Base-by-base conservation (phyloP, 2,113 vertebrate species). In the Pagrus major region DNA sequence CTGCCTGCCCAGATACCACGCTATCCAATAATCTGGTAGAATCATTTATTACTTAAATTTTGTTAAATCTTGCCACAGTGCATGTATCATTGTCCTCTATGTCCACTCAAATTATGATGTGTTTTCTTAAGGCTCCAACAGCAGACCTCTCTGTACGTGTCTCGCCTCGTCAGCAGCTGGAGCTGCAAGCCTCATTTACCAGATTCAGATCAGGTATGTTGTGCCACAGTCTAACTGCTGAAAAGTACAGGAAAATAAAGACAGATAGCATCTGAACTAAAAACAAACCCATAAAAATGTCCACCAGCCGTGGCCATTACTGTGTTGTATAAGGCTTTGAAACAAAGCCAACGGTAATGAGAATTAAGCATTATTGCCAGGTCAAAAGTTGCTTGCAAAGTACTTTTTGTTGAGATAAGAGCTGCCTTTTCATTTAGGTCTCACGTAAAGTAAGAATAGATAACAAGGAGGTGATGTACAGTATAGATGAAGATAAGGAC, bases 181-280 rank as follows among this genome's bases (percentile, higher is more conserved):
- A 88, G 86, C 78, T 88, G 63, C 84, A 91, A 87, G 93, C 86
- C 89, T 90, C 93, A 93, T 94, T 94, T 91, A 87, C 65, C 70
- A 93, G 93, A 94, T 93, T 91, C 83, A 86, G 60, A 94, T 93
- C 93, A 90, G 90, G 87, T 91, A 74, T 86, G 60, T 78, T 90
- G 79, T 44, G 44, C 86, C 65, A 76, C 78, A 90, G 85, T 92
- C 92, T 92, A 91, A 91, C 90, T 87, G 87, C 86, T 88, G 83
- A 81, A 92, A 93, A 93, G 90, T 93, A 92, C 88, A 93, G 92
- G 92, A 93, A 93, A 91, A 87, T 90, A 86, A 90, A 91, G 90
- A 44, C n/a, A 78, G 93, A 94, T 94, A 91, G 37, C 80, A 93
- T 94, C 93, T 88, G 83, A 91, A 92, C 90, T 82, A 58, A 92